Evolutionary conservation across 2,113 vertebrate species (phyloP), one percentile per base, ranked within the genome.

Genomic region (Rhinichthys klamathensis): DNA sequence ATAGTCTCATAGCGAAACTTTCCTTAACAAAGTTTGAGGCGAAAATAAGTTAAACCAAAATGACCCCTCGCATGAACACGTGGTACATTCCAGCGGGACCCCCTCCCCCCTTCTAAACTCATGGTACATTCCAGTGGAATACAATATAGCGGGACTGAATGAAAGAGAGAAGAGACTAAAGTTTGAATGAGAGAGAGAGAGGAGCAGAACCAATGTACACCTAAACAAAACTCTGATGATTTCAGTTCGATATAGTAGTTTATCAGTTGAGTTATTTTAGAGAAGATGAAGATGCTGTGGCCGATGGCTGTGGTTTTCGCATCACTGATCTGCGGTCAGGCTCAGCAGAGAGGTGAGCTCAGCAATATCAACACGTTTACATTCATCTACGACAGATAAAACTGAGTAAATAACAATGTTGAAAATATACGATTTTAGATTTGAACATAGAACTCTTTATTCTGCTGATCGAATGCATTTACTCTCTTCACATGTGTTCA

Each of bases 281-380:
- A 3, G 82, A 90, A 12, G 76, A 92, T 91, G 91, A 85, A 44
- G 87, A 30, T 84, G 77, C 54, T 84, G 32, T 58, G 85, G 75
- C 30, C 27, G 58, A 54, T 84, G 7, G 74, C 81, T 81, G 56
- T 92, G 44, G 76, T 91, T 21, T 88, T 83, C 32, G 79, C 89
- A 85, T 84, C 88, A 69, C 4, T 82, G 80, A 12, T 82, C 72
- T 89, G 83, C 58, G 88, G 82, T 16, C 54, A 88, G 72, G 83
- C 90, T 83, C 90, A 91, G 87, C 88, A 90, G 79, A 91, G 91
- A 92, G 91, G 91, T 92, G 87, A 92, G 89, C 85, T 90, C 86
- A 63, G 83, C 84, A 46, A 35, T 35, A 35, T 4, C 4, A 38
- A 35, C 32, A 35, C 32, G 3, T 38, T 38, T 38, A 38, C 35